Evolutionary conservation across 2,888 invertebrate species (phyloP), one percentile per base, ranked within the genome.

Genomic region (Noctua comes): DNA sequence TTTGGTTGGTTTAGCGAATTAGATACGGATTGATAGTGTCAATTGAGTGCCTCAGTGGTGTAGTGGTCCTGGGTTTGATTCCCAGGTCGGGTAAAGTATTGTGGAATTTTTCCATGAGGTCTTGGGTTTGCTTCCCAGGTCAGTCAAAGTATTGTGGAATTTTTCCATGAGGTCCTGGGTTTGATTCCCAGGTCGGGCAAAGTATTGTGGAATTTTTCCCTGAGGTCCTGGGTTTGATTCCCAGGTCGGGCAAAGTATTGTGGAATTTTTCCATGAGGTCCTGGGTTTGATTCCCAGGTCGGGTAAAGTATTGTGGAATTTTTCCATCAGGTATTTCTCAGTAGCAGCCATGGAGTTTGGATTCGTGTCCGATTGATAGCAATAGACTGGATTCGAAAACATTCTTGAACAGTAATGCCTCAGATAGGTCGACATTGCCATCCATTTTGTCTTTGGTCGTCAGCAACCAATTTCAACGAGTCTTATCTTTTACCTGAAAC

Each of bases 1-100:
- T 62, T 73, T 64, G 40, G 69, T 43, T 16, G 36, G 43, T 73
- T 80, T 81, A 3, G 46, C 43, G 21, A 65, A 78, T 66, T 66
- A 66, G 57, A 70, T 83, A 31, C 2, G 16, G 27, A 16, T 64
- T 16, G 21, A 27, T 10, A 27, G 13, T 65, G 36, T 65, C 36
- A 13, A 40, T 24, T 64, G 57, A 57, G 13, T 59, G 57, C 13
- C 13, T 27, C 0, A 27, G 27, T 59, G 16, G 24, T 54, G n/a
- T n/a, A n/a, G 57, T 57, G n/a, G 57, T n/a, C 5, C n/a, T 24
- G 24, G 31, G 31, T 21, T 31, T 10, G 31, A 31, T 27, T 59
- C 57, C 13, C 11, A 4, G 6, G 57, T 16, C 54, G 13, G 21
- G 11, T 4, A 54, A 11, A 13, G 57, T 27, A 11, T 59, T 6